Evolutionary conservation across 2,888 invertebrate species (phyloP).

Genomic region (Noctua janthina): DNA sequence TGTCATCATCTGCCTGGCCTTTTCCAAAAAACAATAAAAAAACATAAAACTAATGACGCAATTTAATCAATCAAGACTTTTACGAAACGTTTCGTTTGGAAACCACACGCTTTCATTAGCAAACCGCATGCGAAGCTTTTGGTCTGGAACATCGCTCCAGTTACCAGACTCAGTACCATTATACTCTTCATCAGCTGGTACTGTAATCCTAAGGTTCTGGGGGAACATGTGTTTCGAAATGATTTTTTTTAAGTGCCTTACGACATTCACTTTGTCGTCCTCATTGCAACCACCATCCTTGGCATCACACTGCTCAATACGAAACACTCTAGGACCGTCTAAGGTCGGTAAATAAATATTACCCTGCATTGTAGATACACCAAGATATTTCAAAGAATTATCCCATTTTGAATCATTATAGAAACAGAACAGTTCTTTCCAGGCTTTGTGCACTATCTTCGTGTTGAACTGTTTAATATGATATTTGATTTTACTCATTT

Average conservation of each 20-base stretch:
- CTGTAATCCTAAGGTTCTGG: slow-evolving; percentile 45
- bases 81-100: neutral
- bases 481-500: no score
- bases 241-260: slow-evolving; percentile 57
- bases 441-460: neutral
- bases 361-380: slow-evolving; percentile 57
- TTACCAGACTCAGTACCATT: slow-evolving; percentile 48
- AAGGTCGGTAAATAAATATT: slow-evolving; percentile 66
- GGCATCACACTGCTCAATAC: slow-evolving; percentile 63
- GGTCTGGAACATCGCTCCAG: slow-evolving; percentile 74
- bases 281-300: slow-evolving; percentile 54
- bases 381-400: slow-evolving; percentile 69
- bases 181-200: slow-evolving; percentile 11
- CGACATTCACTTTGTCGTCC: slow-evolving; percentile 51
- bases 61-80: slow-evolving; percentile 17
- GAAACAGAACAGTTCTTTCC: slow-evolving; percentile 71
- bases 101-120: slow-evolving; percentile 59
- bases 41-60: neutral
- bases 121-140: slow-evolving; percentile 74
- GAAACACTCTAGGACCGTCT: slow-evolving; percentile 73
- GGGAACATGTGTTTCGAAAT: slow-evolving; percentile 66
- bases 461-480: no score
- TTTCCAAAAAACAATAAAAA: neutral
- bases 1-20: neutral
- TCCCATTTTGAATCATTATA: slow-evolving; percentile 76